A percentile compares a stretch with the other conserved stretches of the same genome.
Evolutionary conservation across 2,888 invertebrate species (phyloP).

Genomic region (Subacronicta megacephala): DNA sequence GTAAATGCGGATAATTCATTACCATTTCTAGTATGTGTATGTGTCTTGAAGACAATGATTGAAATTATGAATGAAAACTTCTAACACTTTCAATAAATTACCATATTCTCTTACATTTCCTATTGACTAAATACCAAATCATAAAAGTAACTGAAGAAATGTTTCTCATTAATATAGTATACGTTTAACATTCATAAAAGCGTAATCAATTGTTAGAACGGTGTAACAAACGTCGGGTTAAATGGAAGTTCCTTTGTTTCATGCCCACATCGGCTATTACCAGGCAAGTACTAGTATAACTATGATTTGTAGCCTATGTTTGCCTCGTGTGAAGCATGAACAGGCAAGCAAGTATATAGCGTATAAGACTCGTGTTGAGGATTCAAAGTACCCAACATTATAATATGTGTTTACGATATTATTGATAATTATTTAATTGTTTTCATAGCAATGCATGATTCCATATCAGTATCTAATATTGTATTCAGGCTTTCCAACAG

Average conservation of each 20-base stretch:
- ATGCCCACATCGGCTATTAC: constrained; percentile 57
- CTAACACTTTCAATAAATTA: constrained; percentile 8
- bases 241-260: constrained; percentile 67
- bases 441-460: background rate
- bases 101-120: constrained; percentile 4
- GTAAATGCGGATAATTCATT: background rate
- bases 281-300: constrained; percentile 46
- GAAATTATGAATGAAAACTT: background rate
- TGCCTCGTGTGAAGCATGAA: constrained; percentile 33
- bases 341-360: constrained; percentile 17
- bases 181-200: constrained; percentile 16
- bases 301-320: constrained; percentile 58
- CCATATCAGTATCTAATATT: background rate
- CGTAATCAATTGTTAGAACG: constrained; percentile 40
- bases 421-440: constrained; percentile 11
- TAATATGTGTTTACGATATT: constrained; percentile 36
- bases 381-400: constrained; percentile 28
- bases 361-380: constrained; percentile 36
- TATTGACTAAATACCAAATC: background rate
- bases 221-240: constrained; percentile 58
- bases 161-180: constrained; percentile 3
- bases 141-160: background rate
- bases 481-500: constrained; percentile 13
- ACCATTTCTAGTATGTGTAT: constrained; percentile 3
- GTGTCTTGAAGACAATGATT: constrained; percentile 7